These are phyloP conservation scores for Anaspis maculata DNA, from an alignment of 2,888 invertebrate genomes.

Conservation along the genomic window DNA sequence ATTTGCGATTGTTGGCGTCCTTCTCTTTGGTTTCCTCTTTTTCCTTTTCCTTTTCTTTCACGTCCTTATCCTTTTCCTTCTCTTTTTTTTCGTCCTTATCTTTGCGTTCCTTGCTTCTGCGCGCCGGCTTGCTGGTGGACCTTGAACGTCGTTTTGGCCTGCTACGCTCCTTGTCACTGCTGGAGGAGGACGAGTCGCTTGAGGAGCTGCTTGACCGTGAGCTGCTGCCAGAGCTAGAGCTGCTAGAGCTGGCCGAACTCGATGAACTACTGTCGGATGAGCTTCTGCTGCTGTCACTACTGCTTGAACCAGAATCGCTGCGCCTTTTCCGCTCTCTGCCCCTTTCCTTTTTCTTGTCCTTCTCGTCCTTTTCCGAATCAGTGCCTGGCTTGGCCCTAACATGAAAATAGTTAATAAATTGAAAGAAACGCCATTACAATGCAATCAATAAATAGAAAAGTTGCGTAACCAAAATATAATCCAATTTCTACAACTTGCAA, in stretches of 20 bases:
- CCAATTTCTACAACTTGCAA: too few relatives aligned
- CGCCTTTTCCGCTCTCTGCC: conserved; percentile 56
- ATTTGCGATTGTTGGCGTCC: conserved; percentile 35
- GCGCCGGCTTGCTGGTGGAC: conserved; percentile 32
- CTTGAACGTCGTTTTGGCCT: conserved; percentile 50
- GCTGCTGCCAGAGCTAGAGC: conserved; percentile 57
- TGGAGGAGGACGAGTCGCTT: conserved; percentile 58
- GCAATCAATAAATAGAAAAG: too few relatives aligned
- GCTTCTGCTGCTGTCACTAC: conserved; percentile 72
- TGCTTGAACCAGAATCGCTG: conserved; percentile 66
- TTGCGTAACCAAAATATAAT: too few relatives aligned
- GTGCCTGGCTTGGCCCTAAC: conserved; percentile 68
- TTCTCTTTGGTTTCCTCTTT: conserved; percentile 39
- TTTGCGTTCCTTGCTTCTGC: conserved; percentile 26
- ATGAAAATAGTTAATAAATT: conserved; percentile 2
- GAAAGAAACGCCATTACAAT: background rate
- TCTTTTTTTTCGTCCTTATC: conserved; percentile 41
- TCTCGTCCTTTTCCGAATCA: conserved; percentile 61
- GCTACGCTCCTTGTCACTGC: conserved; percentile 56
- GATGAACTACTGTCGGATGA: conserved; percentile 80
- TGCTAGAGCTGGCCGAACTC: conserved; percentile 71
- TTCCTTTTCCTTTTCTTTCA: conserved; percentile 40
- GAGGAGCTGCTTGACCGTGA: conserved; percentile 46
- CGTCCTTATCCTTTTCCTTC: conserved; percentile 34
- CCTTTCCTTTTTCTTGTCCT: conserved; percentile 58